Evolutionary conservation across 2,797 vertebrate genomes (phyloP).

Genomic region (Bovichtus diacanthus): DNA sequence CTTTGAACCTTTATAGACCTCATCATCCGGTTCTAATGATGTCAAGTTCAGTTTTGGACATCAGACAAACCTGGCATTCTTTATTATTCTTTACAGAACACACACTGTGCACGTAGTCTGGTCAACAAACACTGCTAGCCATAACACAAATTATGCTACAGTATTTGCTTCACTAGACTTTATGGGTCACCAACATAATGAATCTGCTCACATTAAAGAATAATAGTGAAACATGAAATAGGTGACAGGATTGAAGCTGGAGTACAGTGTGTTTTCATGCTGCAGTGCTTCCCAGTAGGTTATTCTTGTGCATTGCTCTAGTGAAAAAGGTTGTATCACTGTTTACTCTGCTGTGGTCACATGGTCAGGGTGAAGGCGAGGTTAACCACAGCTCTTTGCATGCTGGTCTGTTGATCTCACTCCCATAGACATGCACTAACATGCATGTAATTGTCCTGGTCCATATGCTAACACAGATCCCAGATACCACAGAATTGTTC

Average conservation of each 20-base stretch:
- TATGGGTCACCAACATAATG: not conserved
- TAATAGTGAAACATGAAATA: not conserved
- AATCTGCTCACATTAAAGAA: not conserved
- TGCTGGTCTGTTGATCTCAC: slow-evolving; percentile 13
- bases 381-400: slow-evolving; percentile 40
- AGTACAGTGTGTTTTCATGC: not conserved
- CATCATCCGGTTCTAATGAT: not conserved
- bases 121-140: not conserved
- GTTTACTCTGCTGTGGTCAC: slow-evolving; percentile 68
- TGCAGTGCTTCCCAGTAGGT: slow-evolving; percentile 24
- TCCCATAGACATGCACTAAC: slow-evolving; percentile 19
- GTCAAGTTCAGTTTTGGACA: too few relatives aligned
- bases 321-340: slow-evolving; percentile 39
- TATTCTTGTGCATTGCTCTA: slow-evolving; percentile 23
- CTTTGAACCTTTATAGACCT: not conserved
- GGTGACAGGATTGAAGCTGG: not conserved
- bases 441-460: slow-evolving; percentile 25
- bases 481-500: slow-evolving; percentile 5
- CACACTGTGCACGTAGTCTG: not conserved
- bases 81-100: too few relatives aligned
- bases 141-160: not conserved
- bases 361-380: slow-evolving; percentile 61
- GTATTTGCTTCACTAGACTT: not conserved
- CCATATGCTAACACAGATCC: slow-evolving; percentile 8
- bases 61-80: not conserved